A percentile compares a stretch with the other conserved stretches of the same genome.
These are phyloP conservation scores for Piaya cayana DNA, from an alignment of 2,113 vertebrate species.

Conservation along the genomic window DNA sequence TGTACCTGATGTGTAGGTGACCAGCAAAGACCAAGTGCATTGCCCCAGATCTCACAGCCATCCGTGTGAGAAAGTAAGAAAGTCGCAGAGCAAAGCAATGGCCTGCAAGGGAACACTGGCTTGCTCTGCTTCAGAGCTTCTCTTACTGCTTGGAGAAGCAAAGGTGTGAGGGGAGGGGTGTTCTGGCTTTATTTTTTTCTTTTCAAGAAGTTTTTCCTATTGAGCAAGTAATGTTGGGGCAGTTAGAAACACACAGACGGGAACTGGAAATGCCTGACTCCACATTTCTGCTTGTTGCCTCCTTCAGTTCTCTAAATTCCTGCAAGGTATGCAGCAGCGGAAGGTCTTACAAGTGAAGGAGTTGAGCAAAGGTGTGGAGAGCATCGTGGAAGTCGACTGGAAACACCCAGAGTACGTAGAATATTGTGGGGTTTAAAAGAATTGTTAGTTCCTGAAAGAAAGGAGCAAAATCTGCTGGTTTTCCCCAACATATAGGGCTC, in stretches of 20 bases:
- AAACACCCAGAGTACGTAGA: constrained; percentile 85
- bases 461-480: neutral
- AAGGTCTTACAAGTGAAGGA: constrained; percentile 90
- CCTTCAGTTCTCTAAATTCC: constrained; percentile 91
- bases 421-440: neutral
- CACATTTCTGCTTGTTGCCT: neutral
- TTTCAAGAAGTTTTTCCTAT: neutral
- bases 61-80: neutral
- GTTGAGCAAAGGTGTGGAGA: constrained; percentile 93
- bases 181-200: neutral
- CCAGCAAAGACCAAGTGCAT: neutral
- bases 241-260: neutral
- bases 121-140: neutral
- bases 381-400: constrained; percentile 95
- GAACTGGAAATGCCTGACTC: neutral
- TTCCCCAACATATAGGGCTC: neutral
- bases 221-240: neutral
- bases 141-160: neutral
- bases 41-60: neutral
- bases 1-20: neutral
- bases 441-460: neutral
- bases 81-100: neutral
- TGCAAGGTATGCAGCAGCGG: constrained; percentile 88
- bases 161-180: neutral
- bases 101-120: neutral